Conservation (phyloP, 2,797 vertebrate species). For the Lutjanus campechanus region DNA sequence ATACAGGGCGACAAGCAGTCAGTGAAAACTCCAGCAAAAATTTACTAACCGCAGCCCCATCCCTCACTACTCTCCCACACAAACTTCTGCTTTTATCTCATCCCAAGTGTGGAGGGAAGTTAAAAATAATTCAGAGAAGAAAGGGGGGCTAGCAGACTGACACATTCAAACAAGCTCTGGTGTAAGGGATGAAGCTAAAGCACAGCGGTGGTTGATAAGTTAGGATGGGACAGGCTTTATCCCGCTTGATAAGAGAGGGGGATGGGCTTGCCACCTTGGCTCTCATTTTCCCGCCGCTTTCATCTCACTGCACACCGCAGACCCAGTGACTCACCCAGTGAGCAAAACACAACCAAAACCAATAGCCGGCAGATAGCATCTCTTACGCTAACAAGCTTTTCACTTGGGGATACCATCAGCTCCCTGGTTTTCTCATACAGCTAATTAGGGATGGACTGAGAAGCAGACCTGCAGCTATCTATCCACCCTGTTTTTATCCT, state of each 20-base stretch:
- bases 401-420: constrained; percentile 82
- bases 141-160: constrained; percentile 64
- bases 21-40: constrained; percentile 54
- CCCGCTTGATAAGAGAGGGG: constrained; percentile 58
- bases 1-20: constrained; percentile 46
- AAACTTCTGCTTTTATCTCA: constrained; percentile 77
- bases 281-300: constrained; percentile 70
- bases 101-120: constrained; percentile 72
- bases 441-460: constrained; percentile 82
- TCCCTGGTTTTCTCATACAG: constrained; percentile 72
- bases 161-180: constrained; percentile 67
- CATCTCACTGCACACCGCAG: constrained; percentile 72
- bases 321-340: constrained; percentile 75
- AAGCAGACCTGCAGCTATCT: constrained; percentile 80
- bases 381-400: constrained; percentile 86
- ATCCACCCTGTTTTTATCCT: constrained; percentile 63
- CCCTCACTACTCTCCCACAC: constrained; percentile 66
- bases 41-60: constrained; percentile 65
- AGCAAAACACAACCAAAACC: constrained; percentile 81
- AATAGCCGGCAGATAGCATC: constrained; percentile 83
- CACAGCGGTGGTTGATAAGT: constrained; percentile 65
- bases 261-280: constrained; percentile 65
- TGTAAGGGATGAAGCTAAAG: constrained; percentile 56
- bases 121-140: constrained; percentile 77
- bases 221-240: constrained; percentile 66